Conservation (phyloP, 2,113 vertebrate genomes). For the Pongo abelii region DNA sequence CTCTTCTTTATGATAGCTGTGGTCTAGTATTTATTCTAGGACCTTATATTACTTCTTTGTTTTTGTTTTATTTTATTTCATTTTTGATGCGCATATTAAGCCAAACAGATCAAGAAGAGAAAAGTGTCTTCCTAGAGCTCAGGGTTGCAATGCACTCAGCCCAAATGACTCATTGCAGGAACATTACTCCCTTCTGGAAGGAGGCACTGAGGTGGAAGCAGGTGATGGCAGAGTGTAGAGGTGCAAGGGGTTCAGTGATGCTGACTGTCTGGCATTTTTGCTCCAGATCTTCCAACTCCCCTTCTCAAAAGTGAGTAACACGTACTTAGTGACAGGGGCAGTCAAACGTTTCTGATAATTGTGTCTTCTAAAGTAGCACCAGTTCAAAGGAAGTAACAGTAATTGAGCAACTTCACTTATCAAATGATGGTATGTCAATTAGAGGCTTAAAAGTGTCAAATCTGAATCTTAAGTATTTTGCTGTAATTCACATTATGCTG, state of each 20-base stretch:
- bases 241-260: fast-evolving
- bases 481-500: background rate
- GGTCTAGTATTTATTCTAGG: background rate
- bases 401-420: background rate
- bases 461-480: background rate
- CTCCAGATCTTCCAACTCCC: background rate
- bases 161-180: background rate
- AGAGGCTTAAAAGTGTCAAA: background rate
- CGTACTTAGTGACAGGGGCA: background rate
- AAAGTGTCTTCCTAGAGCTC: background rate
- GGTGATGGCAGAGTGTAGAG: background rate
- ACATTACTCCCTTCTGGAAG: background rate
- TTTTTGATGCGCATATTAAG: background rate
- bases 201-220: background rate
- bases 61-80: background rate
- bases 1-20: background rate
- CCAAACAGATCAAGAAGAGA: background rate
- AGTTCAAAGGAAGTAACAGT: background rate
- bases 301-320: background rate
- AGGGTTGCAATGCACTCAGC: background rate
- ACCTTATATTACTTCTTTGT: background rate
- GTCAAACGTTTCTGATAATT: background rate
- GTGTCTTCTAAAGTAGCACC: background rate
- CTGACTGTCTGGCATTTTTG: background rate
- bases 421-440: background rate